These are phyloP conservation scores for Clusia tigrina DNA, from an alignment of 2,888 invertebrate genomes.

Conservation along the genomic window DNA sequence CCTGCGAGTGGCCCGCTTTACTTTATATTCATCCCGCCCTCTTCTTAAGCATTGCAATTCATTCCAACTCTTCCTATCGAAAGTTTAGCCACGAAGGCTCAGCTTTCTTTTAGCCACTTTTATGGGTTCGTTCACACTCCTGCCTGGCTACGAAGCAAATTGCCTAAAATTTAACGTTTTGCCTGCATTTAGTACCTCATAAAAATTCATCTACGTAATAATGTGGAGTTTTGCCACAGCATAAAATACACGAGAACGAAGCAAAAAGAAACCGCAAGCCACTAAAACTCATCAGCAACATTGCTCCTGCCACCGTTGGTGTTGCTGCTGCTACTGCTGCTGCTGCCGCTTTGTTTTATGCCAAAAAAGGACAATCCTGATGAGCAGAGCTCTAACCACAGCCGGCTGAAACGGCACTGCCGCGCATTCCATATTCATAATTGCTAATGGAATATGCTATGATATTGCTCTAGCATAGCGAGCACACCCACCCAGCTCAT, in stretches of 20 bases:
- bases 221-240: conserved; percentile 15
- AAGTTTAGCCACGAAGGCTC: no score
- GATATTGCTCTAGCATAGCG: conserved; percentile 20
- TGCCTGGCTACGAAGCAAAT: no score
- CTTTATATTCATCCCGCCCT: no score
- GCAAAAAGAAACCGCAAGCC: not conserved
- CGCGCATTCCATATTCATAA: conserved; percentile 57
- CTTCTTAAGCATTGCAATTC: no score
- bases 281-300: conserved; percentile 3
- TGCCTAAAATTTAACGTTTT: conserved; percentile 17
- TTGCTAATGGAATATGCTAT: conserved; percentile 61
- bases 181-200: conserved; percentile 26
- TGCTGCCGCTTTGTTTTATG: not conserved
- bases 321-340: not conserved
- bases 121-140: no score
- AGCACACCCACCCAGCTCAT: conserved; percentile 12
- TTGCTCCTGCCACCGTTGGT: not conserved
- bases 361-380: not conserved
- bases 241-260: not conserved
- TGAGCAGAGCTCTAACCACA: not conserved
- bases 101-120: no score
- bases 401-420: conserved; percentile 22
- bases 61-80: no score
- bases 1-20: no score
- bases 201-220: conserved; percentile 30